Conservation (phyloP, 2,113 vertebrate genomes). For the Sphaerodactylus townsendi region DNA sequence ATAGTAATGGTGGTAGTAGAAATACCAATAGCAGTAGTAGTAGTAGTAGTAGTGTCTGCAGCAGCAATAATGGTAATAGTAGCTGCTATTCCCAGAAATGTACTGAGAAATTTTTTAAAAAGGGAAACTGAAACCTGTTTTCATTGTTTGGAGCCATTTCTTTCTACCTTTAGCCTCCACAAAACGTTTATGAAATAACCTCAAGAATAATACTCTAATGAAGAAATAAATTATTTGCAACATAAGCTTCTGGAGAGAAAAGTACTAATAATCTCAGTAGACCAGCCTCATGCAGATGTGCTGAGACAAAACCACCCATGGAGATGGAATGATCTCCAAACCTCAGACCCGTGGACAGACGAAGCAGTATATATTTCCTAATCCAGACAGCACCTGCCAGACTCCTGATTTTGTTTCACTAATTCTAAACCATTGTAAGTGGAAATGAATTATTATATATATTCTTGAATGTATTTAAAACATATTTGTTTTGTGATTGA, state of each 20-base stretch:
- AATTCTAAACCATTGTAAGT: slow-evolving; percentile 1
- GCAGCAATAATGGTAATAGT: too few relatives aligned
- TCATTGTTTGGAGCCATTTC: neutral
- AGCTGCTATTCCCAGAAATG: neutral
- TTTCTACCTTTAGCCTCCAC: neutral
- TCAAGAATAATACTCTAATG: slow-evolving; percentile 30
- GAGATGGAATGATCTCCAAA: slow-evolving; percentile 36
- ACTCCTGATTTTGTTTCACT: slow-evolving; percentile 20
- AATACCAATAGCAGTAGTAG: too few relatives aligned
- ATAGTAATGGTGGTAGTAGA: too few relatives aligned
- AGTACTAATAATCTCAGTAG: neutral
- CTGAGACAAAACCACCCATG: neutral
- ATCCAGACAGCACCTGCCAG: slow-evolving; percentile 25
- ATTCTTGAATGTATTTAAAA: slow-evolving; percentile 26
- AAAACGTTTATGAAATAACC: slow-evolving; percentile 27
- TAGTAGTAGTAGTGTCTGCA: too few relatives aligned
- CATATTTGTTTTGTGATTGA: slow-evolving; percentile 2
- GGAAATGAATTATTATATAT: neutral
- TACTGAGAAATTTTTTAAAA: too few relatives aligned
- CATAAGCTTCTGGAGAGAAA: slow-evolving; percentile 25
- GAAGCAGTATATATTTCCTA: slow-evolving; percentile 7
- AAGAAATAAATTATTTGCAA: slow-evolving; percentile 33
- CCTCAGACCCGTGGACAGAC: slow-evolving; percentile 22
- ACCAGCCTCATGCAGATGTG: neutral
- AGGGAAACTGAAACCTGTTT: neutral